Conservation (phyloP, 1,140 invertebrate species). For the Cataglyphis hispanica region DNA sequence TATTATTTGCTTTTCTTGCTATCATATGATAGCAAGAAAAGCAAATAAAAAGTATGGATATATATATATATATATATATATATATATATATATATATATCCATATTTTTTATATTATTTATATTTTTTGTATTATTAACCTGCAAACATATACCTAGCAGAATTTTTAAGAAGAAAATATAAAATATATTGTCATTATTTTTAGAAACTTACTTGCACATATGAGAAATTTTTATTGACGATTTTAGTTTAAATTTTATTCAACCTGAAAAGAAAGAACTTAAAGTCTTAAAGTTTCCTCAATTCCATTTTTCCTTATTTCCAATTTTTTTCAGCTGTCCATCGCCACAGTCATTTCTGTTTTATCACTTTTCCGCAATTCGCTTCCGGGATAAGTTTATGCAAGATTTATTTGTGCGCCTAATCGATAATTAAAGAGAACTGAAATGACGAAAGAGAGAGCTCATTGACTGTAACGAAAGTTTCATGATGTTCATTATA, state of each 20-base stretch:
- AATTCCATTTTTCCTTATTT: neutral
- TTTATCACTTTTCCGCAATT: slow-evolving; percentile 36
- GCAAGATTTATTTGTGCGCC: neutral
- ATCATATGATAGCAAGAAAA: too few relatives aligned
- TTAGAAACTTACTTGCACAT: neutral
- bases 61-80: too few relatives aligned
- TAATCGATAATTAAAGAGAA: neutral
- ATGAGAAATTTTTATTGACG: neutral
- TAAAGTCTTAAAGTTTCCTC: neutral
- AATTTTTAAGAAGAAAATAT: neutral
- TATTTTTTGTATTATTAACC: slow-evolving; percentile 21
- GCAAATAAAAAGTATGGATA: too few relatives aligned
- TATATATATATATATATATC: too few relatives aligned
- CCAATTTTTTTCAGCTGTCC: neutral
- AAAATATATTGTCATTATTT: neutral
- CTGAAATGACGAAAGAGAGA: slow-evolving; percentile 13
- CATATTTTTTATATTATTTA: too few relatives aligned
- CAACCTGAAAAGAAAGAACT: neutral
- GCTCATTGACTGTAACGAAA: neutral
- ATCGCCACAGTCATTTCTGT: neutral
- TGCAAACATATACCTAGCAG: neutral
- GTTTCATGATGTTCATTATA: slow-evolving; percentile 16
- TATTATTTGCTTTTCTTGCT: slow-evolving; percentile 3
- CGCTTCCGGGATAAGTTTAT: slow-evolving; percentile 1
- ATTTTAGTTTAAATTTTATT: slow-evolving; percentile 2